A percentile compares a stretch with the other conserved stretches of the same genome.
phyloP scores from a whole-genome alignment of 2,888 invertebrate genomes.

The Drosophila algonquin region DNA sequence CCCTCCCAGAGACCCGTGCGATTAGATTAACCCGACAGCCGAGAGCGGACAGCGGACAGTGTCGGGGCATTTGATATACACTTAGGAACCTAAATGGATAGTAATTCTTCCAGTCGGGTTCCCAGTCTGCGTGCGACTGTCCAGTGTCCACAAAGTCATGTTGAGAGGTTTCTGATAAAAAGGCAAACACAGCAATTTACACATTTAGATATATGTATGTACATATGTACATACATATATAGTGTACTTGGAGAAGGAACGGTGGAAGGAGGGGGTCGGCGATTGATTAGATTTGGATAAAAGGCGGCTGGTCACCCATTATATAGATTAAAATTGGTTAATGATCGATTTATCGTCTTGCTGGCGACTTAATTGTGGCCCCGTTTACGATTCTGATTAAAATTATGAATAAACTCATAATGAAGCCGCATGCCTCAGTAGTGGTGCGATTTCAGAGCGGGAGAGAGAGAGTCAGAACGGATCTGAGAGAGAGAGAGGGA shows the following conservation, averaged over 20 bases:
- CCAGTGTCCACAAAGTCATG: slow-evolving; percentile 4
- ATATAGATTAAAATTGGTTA: slow-evolving; percentile 72
- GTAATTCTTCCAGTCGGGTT: not conserved
- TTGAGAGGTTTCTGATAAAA: slow-evolving; percentile 62
- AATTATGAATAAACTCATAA: slow-evolving; percentile 8
- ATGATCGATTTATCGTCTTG: slow-evolving; percentile 62
- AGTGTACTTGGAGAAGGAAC: not conserved
- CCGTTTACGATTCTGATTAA: slow-evolving; percentile 63
- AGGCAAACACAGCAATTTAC: slow-evolving; percentile 40
- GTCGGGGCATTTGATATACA: slow-evolving; percentile 24
- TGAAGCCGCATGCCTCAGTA: slow-evolving; percentile 13
- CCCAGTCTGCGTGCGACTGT: too few relatives aligned
- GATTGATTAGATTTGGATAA: slow-evolving; percentile 80
- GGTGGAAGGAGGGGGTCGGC: not conserved
- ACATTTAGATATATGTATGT: slow-evolving; percentile 20
- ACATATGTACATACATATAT: slow-evolving; percentile 7
- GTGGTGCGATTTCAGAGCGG: slow-evolving; percentile 4
- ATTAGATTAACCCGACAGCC: slow-evolving; percentile 72
- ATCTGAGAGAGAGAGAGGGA: not conserved
- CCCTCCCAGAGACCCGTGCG: slow-evolving; percentile 64
- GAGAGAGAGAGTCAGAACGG: not conserved
- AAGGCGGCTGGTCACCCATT: slow-evolving; percentile 65
- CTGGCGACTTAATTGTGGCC: slow-evolving; percentile 22
- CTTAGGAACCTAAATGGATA: slow-evolving; percentile 16
- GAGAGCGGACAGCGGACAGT: slow-evolving; percentile 3